Conservation (phyloP, 2,113 vertebrate species). For the Sceloporus tristichus region DNA sequence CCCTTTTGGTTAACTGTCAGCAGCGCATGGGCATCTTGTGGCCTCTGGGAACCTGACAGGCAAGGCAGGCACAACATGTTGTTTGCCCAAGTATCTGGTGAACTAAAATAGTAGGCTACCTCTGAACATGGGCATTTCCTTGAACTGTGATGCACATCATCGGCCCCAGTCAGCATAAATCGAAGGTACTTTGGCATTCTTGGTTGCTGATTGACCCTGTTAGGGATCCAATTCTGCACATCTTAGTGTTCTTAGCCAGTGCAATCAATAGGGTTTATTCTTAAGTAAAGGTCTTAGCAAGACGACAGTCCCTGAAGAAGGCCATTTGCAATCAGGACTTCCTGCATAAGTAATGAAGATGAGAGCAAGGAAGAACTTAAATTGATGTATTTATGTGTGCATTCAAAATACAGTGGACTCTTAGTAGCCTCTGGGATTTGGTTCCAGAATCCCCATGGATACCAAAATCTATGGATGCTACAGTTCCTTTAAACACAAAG, state of each 20-base stretch:
- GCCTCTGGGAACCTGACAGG: too few species aligned
- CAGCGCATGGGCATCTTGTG: not conserved
- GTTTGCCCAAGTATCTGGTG: not conserved
- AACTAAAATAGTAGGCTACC: not conserved
- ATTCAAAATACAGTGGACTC: not conserved
- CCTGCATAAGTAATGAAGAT: constrained; percentile 26
- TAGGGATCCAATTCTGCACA: constrained; percentile 8
- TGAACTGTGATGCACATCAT: not conserved
- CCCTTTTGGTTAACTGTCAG: not conserved
- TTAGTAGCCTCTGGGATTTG: too few species aligned
- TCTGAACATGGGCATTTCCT: not conserved
- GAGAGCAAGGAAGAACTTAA: not conserved
- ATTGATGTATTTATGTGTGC: not conserved
- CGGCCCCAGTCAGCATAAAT: constrained; percentile 19
- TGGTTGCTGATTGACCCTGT: not conserved
- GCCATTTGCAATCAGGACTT: constrained; percentile 7
- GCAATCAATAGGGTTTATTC: constrained; percentile 22
- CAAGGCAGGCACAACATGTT: not conserved
- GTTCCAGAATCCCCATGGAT: too few species aligned
- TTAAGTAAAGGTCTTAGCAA: constrained; percentile 9
- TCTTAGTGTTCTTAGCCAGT: not conserved
- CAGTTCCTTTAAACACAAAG: too few species aligned
- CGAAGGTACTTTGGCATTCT: not conserved
- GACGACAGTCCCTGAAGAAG: constrained; percentile 5
- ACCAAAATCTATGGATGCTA: too few species aligned